Evolutionary conservation across 1,140 invertebrate species (phyloP), one percentile per base, ranked within the genome.

Genomic region (Drosophila ogumai): DNA sequence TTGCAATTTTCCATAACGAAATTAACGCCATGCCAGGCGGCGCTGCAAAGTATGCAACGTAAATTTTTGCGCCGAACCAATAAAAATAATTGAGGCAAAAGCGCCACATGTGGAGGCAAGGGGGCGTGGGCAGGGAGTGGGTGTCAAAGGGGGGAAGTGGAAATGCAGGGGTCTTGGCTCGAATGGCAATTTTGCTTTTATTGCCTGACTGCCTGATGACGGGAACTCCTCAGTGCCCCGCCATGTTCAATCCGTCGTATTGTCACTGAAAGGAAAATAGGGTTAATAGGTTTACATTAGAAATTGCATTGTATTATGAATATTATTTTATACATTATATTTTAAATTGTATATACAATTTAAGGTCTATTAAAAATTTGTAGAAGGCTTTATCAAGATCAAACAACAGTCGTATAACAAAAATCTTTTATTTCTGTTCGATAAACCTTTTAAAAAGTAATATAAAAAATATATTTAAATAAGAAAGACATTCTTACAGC

Each of bases 61-160:
- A 87, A 79, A 88, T 87, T 87, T 82, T 73, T 87, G 84, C 72
- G 75, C 76, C 84, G 67, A 79, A 81, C 84, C 84, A 87, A 87
- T 87, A 88, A 88, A 87, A 87, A 88, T 86, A 87, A 87, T 87
- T 87, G 84, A 82, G 71, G 84, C 84, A 82, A 87, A 79, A 65
- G 46, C 46, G 59, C 41, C 65, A 72, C 68, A 72, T 75, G 60
- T 52, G 44, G 43, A 4, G 43, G 32, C n/a, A 15, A 13, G 2
- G 31, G 25, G 25, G 22, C 22, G 32, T 7, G 13, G 12, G 6
- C 44, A n/a, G n/a, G 2, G 0, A 3, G 47, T 6, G 9, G 25
- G 25, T 31, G 47, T 31, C 28, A 10, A 17, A 5, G 12, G 15
- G 28, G 58, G 31, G 38, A 17, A 15, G 19, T 22, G 55, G 25